Evolutionary conservation across 2,888 invertebrate species (phyloP).

Genomic region (Dicycla oo): DNA sequence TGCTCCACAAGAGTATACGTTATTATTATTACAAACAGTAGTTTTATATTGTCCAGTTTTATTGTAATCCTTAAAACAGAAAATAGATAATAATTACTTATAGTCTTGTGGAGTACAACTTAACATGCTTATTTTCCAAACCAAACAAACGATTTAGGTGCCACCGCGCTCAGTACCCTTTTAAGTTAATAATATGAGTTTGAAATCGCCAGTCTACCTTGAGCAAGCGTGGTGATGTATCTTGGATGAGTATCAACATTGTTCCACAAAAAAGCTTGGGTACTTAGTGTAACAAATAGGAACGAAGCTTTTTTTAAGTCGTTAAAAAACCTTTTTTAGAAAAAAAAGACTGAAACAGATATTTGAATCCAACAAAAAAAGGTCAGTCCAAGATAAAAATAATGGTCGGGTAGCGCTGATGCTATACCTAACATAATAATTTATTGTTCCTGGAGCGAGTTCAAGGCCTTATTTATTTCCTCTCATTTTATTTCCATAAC

Average conservation of each 20-base stretch:
- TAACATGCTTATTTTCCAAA: too few species aligned
- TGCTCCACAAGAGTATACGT: too few species aligned
- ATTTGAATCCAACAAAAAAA: neutral
- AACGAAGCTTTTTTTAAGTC: neutral
- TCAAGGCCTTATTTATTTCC: slow-evolving; percentile 7
- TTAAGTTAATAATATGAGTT: too few species aligned
- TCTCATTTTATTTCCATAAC: neutral
- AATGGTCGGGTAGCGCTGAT: neutral
- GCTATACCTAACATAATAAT: neutral
- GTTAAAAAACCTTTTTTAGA: neutral
- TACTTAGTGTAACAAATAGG: neutral
- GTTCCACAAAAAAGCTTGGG: neutral
- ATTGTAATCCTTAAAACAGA: too few species aligned
- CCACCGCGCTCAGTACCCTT: too few species aligned
- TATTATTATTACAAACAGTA: too few species aligned
- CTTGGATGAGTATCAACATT: neutral
- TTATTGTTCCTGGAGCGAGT: slow-evolving; percentile 2
- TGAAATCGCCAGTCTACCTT: too few species aligned
- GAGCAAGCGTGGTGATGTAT: neutral
- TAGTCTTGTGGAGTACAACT: too few species aligned
- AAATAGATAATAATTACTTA: too few species aligned
- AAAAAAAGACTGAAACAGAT: neutral
- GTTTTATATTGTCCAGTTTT: too few species aligned
- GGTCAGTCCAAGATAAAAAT: slow-evolving; percentile 2
- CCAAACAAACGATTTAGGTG: too few species aligned